These are phyloP conservation scores for Dromiciops gliroides DNA, from an alignment of 2,113 vertebrate genomes.

Conservation along the genomic window DNA sequence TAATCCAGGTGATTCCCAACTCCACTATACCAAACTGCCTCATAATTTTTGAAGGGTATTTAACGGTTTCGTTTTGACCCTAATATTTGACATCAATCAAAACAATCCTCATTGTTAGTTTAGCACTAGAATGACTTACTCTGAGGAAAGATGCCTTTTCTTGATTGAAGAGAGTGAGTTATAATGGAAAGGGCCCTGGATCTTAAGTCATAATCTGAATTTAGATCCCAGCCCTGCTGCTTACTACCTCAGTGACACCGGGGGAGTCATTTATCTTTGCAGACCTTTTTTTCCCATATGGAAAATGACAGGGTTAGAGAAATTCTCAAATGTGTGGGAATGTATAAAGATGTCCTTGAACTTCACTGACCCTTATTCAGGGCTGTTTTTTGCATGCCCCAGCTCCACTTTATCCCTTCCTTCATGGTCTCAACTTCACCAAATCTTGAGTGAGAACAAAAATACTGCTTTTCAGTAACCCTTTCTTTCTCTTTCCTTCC, in stretches of 20 bases:
- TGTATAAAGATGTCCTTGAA: neutral
- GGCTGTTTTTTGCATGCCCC: neutral
- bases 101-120: neutral
- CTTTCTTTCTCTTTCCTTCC: slow-evolving; percentile 53
- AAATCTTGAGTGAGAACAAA: neutral
- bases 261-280: neutral
- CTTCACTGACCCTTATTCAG: neutral
- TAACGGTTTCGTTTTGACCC: too few species aligned
- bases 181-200: neutral
- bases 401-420: neutral
- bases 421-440: neutral
- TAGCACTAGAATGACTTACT: neutral
- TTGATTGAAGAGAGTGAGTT: neutral
- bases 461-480: neutral
- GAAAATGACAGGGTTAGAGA: neutral
- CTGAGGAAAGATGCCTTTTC: neutral
- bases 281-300: neutral
- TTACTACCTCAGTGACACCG: neutral
- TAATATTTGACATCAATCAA: neutral
- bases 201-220: neutral
- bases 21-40: too few species aligned
- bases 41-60: too few species aligned
- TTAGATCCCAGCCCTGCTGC: neutral
- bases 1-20: too few species aligned
- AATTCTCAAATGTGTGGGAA: neutral